Percentiles rank a stretch among this genome's conserved stretches.
phyloP scores from a whole-genome alignment of 2,113 vertebrate species.

The Philantomba maxwellii region DNA sequence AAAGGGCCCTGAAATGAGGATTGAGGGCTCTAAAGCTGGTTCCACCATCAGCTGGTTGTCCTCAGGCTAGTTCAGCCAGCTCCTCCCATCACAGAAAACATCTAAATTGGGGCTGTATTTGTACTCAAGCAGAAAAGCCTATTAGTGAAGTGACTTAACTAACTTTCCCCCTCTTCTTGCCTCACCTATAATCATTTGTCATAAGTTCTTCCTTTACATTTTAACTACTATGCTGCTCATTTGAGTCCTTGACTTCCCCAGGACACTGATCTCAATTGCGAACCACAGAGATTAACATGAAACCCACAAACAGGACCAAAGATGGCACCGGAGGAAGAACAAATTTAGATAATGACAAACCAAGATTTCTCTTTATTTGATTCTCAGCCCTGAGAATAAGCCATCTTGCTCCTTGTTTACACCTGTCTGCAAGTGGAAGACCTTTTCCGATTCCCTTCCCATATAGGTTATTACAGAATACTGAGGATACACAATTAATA shows the following conservation, averaged over 20 bases:
- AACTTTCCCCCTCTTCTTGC: neutral
- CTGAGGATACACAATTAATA: neutral
- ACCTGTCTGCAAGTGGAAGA: neutral
- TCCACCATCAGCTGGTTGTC: neutral
- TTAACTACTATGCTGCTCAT: fast-evolving
- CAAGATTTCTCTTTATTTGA: too few relatives aligned
- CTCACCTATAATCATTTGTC: neutral
- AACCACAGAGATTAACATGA: neutral
- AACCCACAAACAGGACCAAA: neutral
- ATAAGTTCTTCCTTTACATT: neutral
- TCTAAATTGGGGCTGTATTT: too few relatives aligned
- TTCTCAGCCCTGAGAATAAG: neutral
- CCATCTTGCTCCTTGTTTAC: neutral
- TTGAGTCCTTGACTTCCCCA: neutral
- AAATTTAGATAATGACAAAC: neutral
- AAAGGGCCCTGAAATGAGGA: neutral
- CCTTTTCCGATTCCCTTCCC: neutral
- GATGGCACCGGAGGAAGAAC: too few relatives aligned
- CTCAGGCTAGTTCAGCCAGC: neutral
- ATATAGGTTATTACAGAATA: neutral
- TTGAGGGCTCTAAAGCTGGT: neutral
- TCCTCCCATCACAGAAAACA: neutral
- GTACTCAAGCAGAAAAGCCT: neutral
- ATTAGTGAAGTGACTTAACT: neutral
- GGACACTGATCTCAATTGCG: neutral